Percentiles rank a stretch among this genome's conserved stretches.
Conservation (phyloP, 2,797 vertebrate species). For the Pipistrellus pipistrellus region DNA sequence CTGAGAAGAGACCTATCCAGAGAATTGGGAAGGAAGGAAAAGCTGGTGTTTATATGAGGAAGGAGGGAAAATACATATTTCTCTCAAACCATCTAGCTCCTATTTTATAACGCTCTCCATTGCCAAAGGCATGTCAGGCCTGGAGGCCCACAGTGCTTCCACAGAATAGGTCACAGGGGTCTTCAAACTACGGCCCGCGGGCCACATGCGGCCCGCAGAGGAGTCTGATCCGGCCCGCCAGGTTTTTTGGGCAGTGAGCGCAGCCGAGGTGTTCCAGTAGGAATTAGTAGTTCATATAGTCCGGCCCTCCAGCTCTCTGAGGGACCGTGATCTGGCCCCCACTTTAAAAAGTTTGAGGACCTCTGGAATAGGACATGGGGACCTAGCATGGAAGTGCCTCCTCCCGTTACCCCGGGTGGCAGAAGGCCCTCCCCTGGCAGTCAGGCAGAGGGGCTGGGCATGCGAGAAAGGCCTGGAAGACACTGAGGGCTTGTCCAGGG, state of each 20-base stretch:
- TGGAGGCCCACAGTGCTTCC: background rate
- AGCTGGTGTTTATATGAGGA: background rate
- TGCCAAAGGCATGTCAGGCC: background rate
- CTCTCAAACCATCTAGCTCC: slow-evolving; percentile 37
- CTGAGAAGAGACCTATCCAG: slow-evolving; percentile 26
- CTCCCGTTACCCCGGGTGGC: background rate
- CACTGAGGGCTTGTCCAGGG: background rate
- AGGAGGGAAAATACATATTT: background rate
- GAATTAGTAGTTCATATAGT: too few species aligned
- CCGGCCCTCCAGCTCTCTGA: too few species aligned
- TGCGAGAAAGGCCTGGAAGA: background rate
- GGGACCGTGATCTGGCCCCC: too few species aligned
- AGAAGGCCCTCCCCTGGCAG: background rate
- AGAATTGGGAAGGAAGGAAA: background rate
- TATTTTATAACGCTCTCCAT: background rate
- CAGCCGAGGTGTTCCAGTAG: too few species aligned
- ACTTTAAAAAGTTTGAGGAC: too few species aligned
- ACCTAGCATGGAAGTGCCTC: background rate
- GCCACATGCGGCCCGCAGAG: too few species aligned
- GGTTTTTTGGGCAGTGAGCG: too few species aligned
- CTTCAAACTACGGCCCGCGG: too few species aligned
- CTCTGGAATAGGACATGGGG: background rate
- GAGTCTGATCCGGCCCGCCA: too few species aligned
- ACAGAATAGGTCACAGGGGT: background rate
- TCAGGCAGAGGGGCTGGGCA: background rate